These are phyloP conservation scores for Prosapia bicincta DNA, from an alignment of 2,888 invertebrate genomes.

Conservation along the genomic window DNA sequence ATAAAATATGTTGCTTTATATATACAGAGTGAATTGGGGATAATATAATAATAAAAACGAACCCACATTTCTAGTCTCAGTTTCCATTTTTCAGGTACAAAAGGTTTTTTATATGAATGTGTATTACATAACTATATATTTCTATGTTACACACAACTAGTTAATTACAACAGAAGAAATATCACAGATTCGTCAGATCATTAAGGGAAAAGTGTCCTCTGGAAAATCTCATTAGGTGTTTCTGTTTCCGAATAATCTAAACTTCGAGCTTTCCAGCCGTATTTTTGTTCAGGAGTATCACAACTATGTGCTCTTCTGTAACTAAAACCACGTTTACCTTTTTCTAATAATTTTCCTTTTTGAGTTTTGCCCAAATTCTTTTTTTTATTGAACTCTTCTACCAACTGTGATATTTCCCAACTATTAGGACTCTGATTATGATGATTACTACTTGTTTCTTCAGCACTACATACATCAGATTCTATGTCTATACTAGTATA, in stretches of 20 bases:
- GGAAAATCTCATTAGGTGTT: background rate
- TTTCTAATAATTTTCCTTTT: background rate
- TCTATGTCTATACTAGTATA: conserved; percentile 28
- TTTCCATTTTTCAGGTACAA: too few relatives aligned
- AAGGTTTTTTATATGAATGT: too few relatives aligned
- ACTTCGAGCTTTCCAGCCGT: conserved; percentile 7
- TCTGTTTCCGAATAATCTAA: background rate
- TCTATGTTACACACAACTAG: too few relatives aligned
- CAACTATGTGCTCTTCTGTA: conserved; percentile 5
- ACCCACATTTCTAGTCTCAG: too few relatives aligned
- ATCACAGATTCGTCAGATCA: background rate
- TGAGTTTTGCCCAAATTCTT: conserved; percentile 16
- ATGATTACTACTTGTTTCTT: background rate
- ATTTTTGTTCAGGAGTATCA: background rate
- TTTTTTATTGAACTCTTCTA: conserved; percentile 56
- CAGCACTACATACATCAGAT: conserved; percentile 21
- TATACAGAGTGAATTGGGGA: too few relatives aligned
- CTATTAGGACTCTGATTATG: background rate
- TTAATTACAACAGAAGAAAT: background rate
- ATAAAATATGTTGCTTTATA: too few relatives aligned
- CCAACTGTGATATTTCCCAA: conserved; percentile 78
- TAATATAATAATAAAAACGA: too few relatives aligned
- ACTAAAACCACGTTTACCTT: background rate
- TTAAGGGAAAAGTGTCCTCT: background rate
- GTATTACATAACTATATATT: too few relatives aligned